A percentile compares a stretch with the other conserved stretches of the same genome.
Evolutionary conservation across 2,113 vertebrate genomes (phyloP).

Genomic region (Leptosomus discolor): DNA sequence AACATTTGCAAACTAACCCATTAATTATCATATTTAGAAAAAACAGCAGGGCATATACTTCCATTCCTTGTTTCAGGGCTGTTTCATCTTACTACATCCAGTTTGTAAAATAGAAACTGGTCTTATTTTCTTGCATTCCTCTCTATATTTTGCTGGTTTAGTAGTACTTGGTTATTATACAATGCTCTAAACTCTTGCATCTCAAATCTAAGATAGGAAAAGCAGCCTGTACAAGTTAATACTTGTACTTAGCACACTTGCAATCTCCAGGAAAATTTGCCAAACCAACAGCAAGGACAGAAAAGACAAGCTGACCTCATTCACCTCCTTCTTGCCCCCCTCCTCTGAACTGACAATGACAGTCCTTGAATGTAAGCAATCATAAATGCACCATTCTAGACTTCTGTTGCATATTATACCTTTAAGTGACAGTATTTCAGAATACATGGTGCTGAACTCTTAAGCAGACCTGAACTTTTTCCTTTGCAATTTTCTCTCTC

Average conservation of each 20-base stretch:
- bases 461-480: constrained; percentile 25
- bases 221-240: background rate
- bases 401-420: background rate
- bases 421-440: constrained; percentile 34
- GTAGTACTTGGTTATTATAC: background rate
- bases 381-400: background rate
- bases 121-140: background rate
- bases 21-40: constrained; percentile 39
- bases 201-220: constrained; percentile 14
- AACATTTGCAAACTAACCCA: constrained; percentile 27
- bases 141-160: background rate
- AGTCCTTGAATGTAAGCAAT: background rate
- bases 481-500: background rate
- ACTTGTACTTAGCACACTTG: background rate
- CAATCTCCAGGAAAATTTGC: background rate
- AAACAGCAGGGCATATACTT: constrained; percentile 25
- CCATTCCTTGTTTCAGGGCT: constrained; percentile 35
- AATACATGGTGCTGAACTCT: background rate
- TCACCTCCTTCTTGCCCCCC: background rate
- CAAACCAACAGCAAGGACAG: background rate
- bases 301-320: background rate
- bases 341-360: background rate
- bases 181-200: background rate
- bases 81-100: constrained; percentile 25
- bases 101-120: constrained; percentile 16